Evolutionary conservation across 2,797 vertebrate species (phyloP), one percentile per base, ranked within the genome.

Genomic region (Arrhamphus sclerolepis): DNA sequence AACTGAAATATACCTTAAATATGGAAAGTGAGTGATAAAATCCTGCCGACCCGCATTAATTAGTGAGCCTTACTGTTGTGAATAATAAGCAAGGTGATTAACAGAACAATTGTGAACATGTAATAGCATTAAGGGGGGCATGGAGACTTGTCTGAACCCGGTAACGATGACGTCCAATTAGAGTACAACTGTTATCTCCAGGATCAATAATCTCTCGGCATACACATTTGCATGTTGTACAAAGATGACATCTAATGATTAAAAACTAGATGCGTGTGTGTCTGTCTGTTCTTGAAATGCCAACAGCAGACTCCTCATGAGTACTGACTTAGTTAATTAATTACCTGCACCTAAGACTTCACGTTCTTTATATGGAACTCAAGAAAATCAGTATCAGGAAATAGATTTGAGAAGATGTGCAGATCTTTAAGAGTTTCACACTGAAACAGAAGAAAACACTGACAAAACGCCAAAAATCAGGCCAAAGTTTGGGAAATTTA

Each of bases 101-200:
- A 86, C 75, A 38, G 76, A 73, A 82, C 85, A 82, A 87, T 88
- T 90, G 89, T 83, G 70, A 81, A 83, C 77, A 82, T 82, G 81
- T 89, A 88, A 90, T 88, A 72, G 78, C 72, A 85, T 87, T 89
- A 89, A 78, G 10, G 62, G 57, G 74, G 77, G 89, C 84, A 87
- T 66, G 75, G 67, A 75, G 81, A 86, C 80, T 71, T 71, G 80
- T 78, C 81, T 86, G 84, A 88, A 81, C 84, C 81, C 87, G 84
- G 82, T 82, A 85, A 85, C 85, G 77, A 90, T 86, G 85, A 86
- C 86, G 89, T 86, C 81, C 80, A 88, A 91, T 91, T 86, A 89
- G 72, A 83, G 80, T 46, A 7, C 72, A 70, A 84, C 69, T 82
- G 82, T 82, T 90, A 89, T 88, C 81, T 80, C 71, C 80, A 71